Evolutionary conservation across 2,888 invertebrate species (phyloP).

Genomic region (Platycnemis pennipes): DNA sequence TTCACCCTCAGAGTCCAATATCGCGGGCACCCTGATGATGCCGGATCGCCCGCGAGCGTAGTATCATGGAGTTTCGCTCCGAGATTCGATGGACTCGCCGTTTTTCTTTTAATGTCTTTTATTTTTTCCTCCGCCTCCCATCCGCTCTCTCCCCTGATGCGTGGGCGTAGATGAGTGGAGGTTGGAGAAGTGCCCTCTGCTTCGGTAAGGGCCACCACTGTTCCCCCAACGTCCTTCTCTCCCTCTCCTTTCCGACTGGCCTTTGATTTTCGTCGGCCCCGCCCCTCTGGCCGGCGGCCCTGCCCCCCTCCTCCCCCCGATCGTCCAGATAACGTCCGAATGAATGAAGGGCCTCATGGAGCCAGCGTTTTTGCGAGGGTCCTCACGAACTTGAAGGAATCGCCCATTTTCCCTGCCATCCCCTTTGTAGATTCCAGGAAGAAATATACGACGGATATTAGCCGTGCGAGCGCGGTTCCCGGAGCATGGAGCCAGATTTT

Average conservation of each 20-base stretch:
- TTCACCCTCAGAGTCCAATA: too few relatives aligned
- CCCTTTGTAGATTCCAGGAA: background rate
- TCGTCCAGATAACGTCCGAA: background rate
- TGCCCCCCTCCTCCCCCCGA: background rate
- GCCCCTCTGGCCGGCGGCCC: background rate
- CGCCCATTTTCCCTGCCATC: background rate
- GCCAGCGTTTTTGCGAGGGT: background rate
- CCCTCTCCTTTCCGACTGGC: background rate
- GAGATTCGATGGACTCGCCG: too few relatives aligned
- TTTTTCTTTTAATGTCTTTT: too few relatives aligned
- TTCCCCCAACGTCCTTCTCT: background rate
- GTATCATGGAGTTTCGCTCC: too few relatives aligned
- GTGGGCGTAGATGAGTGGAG: too few relatives aligned
- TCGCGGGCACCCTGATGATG: too few relatives aligned
- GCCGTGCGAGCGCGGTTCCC: background rate
- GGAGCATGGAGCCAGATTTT: background rate
- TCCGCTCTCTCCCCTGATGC: too few relatives aligned
- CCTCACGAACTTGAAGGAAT: background rate
- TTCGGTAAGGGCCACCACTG: too few relatives aligned
- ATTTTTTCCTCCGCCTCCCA: too few relatives aligned
- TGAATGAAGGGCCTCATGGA: constrained; percentile 31
- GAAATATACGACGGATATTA: background rate
- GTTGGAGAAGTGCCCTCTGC: too few relatives aligned
- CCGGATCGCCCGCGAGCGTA: too few relatives aligned
- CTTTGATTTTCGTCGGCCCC: background rate